A percentile compares a stretch with the other conserved stretches of the same genome.
Conservation (phyloP, 2,888 invertebrate species). For the Plusia festucae region DNA sequence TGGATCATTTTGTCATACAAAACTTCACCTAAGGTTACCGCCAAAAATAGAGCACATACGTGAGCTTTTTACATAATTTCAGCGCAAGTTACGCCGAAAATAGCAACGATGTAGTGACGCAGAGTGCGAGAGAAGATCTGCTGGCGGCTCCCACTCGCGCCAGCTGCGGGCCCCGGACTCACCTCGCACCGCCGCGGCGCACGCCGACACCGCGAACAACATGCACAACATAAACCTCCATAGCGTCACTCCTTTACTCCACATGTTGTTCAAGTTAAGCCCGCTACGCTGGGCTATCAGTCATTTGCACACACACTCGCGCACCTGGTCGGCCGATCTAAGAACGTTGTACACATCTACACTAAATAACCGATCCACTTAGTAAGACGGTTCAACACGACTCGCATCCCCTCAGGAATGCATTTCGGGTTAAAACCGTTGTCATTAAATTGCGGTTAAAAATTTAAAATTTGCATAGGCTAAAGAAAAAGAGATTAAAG, state of each 20-base stretch:
- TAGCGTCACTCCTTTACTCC: constrained; percentile 86
- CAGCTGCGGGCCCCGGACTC: constrained; percentile 68
- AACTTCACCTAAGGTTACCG: constrained; percentile 84
- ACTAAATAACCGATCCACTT: constrained; percentile 73
- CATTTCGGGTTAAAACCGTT: constrained; percentile 74
- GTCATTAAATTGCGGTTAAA: constrained; percentile 73
- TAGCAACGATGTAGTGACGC: constrained; percentile 85
- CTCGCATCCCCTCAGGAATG: constrained; percentile 76
- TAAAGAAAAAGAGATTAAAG: constrained; percentile 36
- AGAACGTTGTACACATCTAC: constrained; percentile 80
- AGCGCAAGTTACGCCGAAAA: constrained; percentile 88
- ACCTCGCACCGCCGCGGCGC: constrained; percentile 85
- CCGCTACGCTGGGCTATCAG: constrained; percentile 84
- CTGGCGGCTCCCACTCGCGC: constrained; percentile 63
- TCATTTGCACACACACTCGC: constrained; percentile 89
- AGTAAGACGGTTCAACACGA: constrained; percentile 66
- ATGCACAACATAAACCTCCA: constrained; percentile 88
- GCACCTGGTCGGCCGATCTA: constrained; percentile 86
- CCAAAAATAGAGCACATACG: constrained; percentile 87
- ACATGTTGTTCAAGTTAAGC: constrained; percentile 85
- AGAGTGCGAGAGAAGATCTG: constrained; percentile 73
- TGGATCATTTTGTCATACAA: constrained; percentile 79
- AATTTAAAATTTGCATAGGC: constrained; percentile 25
- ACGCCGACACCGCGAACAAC: constrained; percentile 82
- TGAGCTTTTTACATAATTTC: constrained; percentile 90